Conservation (phyloP, 2,888 invertebrate species). For the Drosophila silvestris region DNA sequence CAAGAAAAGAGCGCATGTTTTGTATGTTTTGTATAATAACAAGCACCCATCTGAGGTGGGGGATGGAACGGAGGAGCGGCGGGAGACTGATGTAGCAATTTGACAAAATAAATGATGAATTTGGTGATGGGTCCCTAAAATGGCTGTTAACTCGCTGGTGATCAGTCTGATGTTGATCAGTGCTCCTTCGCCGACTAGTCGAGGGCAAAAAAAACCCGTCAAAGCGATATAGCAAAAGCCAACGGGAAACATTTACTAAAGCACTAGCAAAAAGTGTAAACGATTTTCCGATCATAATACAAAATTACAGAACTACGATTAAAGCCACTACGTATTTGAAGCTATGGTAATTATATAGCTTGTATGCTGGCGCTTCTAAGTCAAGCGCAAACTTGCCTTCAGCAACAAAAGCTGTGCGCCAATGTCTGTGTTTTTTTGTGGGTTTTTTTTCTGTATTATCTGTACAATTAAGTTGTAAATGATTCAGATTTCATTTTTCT, state of each 20-base stretch:
- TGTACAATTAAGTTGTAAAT: not conserved
- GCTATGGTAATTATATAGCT: not conserved
- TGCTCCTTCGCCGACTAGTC: not conserved
- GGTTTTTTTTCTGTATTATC: not conserved
- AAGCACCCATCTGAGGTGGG: conserved; percentile 13
- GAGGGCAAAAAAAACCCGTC: conserved; percentile 37
- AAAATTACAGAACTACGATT: not conserved
- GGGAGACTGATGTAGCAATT: conserved; percentile 13
- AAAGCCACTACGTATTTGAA: not conserved
- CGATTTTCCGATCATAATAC: not conserved
- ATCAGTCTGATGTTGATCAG: conserved; percentile 10
- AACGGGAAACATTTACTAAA: not conserved
- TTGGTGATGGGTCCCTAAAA: conserved; percentile 34
- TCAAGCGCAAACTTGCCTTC: too few relatives aligned
- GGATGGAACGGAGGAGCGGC: conserved; percentile 3
- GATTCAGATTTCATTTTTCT: not conserved
- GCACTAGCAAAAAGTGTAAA: not conserved
- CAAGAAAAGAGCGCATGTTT: conserved; percentile 11
- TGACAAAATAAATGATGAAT: conserved; percentile 62
- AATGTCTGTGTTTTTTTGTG: not conserved
- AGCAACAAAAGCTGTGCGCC: too few relatives aligned
- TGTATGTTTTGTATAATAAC: conserved; percentile 33
- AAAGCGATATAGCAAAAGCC: conserved; percentile 3
- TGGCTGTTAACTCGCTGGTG: conserved; percentile 22
- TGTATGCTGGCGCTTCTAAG: too few relatives aligned